Evolutionary conservation across 1,140 invertebrate species (phyloP).

Genomic region (Macrotrachela quadricornifera): DNA sequence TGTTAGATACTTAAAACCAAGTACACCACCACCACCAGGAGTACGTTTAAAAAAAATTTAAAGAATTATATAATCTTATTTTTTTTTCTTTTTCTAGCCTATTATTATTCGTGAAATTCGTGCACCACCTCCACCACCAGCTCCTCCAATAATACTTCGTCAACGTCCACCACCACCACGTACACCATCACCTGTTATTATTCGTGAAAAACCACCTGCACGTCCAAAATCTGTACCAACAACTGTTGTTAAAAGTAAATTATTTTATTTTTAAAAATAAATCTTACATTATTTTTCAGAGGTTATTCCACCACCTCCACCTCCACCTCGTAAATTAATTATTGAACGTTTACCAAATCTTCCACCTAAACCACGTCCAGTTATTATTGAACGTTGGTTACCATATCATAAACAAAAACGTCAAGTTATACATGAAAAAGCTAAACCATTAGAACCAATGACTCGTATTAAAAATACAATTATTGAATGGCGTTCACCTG

Average conservation of each 20-base stretch:
- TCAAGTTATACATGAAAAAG: conserved; percentile 1
- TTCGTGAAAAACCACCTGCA: conserved; percentile 6
- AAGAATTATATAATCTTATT: too few species aligned
- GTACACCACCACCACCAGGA: conserved; percentile 8
- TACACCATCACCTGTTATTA: conserved; percentile 5
- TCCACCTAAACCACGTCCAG: conserved; percentile 6
- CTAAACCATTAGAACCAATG: background rate
- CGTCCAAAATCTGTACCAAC: background rate
- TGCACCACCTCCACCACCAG: background rate
- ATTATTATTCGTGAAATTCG: conserved; percentile 2
- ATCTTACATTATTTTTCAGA: too few species aligned
- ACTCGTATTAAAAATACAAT: conserved; percentile 2
- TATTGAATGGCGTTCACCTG: conserved; percentile 6
- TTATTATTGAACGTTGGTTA: conserved; percentile 9
- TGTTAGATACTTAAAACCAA: conserved; percentile 7
- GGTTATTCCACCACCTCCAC: background rate
- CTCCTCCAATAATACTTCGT: conserved; percentile 7
- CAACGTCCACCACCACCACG: conserved; percentile 4
- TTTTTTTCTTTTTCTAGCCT: background rate
- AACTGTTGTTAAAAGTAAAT: background rate
- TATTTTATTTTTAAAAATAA: too few species aligned
- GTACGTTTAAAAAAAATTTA: too few species aligned
- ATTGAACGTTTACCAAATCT: conserved; percentile 5
- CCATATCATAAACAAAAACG: conserved; percentile 5
- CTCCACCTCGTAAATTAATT: conserved; percentile 6